Evolutionary conservation across 2,113 vertebrate species (phyloP), one percentile per base, ranked within the genome.

Genomic region (Archocentrus centrarchus): DNA sequence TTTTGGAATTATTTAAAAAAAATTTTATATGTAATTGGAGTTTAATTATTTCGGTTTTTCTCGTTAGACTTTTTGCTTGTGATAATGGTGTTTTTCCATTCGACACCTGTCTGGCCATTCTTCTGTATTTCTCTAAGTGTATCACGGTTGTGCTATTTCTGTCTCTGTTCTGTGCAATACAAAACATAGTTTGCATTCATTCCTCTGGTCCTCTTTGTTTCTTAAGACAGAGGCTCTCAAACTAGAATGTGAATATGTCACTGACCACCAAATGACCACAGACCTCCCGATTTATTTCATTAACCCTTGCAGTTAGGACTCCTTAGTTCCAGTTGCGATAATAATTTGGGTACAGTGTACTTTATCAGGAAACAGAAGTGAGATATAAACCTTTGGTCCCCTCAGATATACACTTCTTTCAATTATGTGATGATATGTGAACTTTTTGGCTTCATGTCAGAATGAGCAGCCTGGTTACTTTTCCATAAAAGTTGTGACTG

Each of bases 131-230:
- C 27, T 0, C 41, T 0, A 1, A 73, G 24, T 53, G 24, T 53
- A 7, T 73, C 66, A 32, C 17, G 10, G 66, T 32, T 73, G 44
- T 32, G 3, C 66, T 5, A 14, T 53, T 53, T 73, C 27, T 70
- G 7, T 70, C 24, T 53, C 6, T 53, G 66, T 20, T 53, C 27
- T 53, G 10, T 73, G 66, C 7, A 77, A 63, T 35, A 58, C 63
- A 61, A 66, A 77, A 62, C 27, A 35, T 13, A 68, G 9, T 77
- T 76, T 30, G 37, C 77, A 76, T 82, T 84, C 10, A 81, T 79
- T 81, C 73, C 59, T 83, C 59, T n/a, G 77, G 83, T 80, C 24
- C 1, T 41, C 35, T 66, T 11, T 35, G 70, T 66, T 63, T 44
- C 78, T 47, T 59, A 3, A 35, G 15, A 59, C 18, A 47, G 10